Conservation (phyloP, 2,113 vertebrate genomes). For the Tachysurus fulvidraco region DNA sequence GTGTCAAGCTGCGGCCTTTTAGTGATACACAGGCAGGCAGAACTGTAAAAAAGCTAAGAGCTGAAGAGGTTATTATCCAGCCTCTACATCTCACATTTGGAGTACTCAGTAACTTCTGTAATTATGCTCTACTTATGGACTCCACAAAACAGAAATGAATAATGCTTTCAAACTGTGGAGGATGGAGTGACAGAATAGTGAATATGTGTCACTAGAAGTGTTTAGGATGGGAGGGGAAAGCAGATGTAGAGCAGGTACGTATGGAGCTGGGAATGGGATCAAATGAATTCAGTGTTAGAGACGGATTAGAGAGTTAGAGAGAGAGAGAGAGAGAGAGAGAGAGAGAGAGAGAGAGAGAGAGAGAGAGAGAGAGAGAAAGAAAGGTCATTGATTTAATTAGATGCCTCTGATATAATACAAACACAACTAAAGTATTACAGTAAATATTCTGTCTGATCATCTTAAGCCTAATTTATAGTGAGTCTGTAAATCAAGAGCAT, state of each 20-base stretch:
- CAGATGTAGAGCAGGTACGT: not conserved
- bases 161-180: not conserved
- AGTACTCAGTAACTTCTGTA: constrained; percentile 8
- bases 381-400: not conserved
- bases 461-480: not conserved
- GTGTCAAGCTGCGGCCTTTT: constrained; percentile 42
- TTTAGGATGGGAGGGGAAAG: not conserved
- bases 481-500: not conserved
- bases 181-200: not conserved
- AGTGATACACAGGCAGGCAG: not conserved
- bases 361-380: not conserved
- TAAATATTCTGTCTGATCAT: not conserved
- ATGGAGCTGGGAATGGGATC: not conserved
- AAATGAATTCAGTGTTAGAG: not conserved
- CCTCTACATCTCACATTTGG: not conserved
- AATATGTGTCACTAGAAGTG: not conserved
- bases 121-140: not conserved
- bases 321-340: too few species aligned
- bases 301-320: not conserved
- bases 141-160: constrained; percentile 3
- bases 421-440: not conserved
- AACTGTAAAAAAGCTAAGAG: constrained; percentile 17
- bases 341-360: not conserved
- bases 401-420: not conserved
- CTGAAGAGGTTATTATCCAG: not conserved